Base-by-base conservation (phyloP, 2,797 vertebrate species). In the Dipus sagitta region DNA sequence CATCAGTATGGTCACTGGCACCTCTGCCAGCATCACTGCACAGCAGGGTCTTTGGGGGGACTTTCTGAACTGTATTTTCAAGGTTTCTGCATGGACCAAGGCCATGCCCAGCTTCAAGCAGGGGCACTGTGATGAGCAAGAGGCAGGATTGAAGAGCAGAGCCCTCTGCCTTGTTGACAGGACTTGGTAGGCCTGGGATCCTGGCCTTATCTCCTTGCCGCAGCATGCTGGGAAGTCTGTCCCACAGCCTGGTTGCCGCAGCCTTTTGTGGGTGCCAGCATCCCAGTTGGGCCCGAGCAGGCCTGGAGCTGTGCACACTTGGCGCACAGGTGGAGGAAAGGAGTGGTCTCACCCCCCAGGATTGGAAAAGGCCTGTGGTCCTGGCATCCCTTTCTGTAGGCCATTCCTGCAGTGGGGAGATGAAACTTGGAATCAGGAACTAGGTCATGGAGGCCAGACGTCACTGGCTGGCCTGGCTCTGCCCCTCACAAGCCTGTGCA, bases 401-500 rank as follows among this genome's bases (percentile, higher is more conserved):
- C 1, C 4, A 6, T 52, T 28, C 28, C 58, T 34, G 20, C 2
- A 3, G 17, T 2, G 1, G 64, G 62, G 62, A 76, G 75, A 11
- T 0, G 24, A n/a, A 0, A 4, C 11, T 18, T 1, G 1, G 8
- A 17, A 6, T 18, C 54, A 18, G 38, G 64, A 32, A 24, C 32
- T 0, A 0, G 2, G 84, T 52, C 42, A 10, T 0, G 1, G n/a
- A n/a, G 71, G 47, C 71, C 28, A 14, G 42, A 18, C 1, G 0
- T 17, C 64, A 3, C 0, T 23, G 23, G 17, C 20, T 24, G 75
- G 75, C 34, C 74, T 24, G n/a, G 79, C 79, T 60, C 64, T 60
- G 3, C 30, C 24, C 32, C 24, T 15, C 7, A n/a, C 18, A n/a
- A 54, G 21, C 32, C 71, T 0, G 2, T 6, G 64, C 76, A 10